Conservation (phyloP, 2,797 vertebrate genomes). For the Halcyon smyrnensis region DNA sequence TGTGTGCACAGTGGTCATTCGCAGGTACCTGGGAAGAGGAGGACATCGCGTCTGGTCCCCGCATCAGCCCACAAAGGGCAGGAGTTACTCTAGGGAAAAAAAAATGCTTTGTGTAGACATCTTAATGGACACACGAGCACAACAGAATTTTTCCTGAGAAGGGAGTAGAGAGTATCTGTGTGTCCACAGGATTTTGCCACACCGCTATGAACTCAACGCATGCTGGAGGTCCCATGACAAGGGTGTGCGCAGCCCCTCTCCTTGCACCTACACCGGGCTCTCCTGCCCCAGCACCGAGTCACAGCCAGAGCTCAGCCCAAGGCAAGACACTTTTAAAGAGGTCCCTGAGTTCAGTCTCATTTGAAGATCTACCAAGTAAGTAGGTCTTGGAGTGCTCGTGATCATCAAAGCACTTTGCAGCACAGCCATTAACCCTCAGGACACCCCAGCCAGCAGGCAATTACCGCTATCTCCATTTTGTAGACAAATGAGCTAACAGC, state of each 20-base stretch:
- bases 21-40: neutral
- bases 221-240: neutral
- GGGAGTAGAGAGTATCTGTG: neutral
- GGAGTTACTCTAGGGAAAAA: neutral
- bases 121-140: neutral
- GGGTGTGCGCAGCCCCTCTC: neutral
- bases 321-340: neutral
- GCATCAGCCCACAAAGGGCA: neutral
- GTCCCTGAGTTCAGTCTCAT: neutral
- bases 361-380: neutral
- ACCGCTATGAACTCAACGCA: neutral
- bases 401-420: neutral
- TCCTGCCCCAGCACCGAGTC: neutral
- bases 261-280: neutral
- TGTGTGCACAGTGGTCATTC: neutral
- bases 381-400: neutral
- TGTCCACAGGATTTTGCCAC: neutral
- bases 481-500: neutral
- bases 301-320: neutral
- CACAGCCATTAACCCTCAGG: neutral
- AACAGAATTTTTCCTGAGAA: neutral
- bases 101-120: neutral
- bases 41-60: neutral
- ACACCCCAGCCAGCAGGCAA: neutral
- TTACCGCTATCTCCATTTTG: neutral